phyloP scores from a whole-genome alignment of 2,888 invertebrate species.

The Mycalesis mineus region DNA sequence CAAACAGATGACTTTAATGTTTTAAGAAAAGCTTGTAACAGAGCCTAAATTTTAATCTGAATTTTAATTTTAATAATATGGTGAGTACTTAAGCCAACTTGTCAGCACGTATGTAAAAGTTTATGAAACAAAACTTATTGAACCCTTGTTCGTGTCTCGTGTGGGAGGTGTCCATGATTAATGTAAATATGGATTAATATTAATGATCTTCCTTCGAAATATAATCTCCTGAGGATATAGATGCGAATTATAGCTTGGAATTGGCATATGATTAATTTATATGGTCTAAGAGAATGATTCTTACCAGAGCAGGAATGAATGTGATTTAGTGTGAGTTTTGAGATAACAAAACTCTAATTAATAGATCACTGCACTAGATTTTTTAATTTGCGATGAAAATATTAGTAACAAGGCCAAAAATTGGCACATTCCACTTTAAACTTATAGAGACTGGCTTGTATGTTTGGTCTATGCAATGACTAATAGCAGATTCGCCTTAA shows the following conservation, averaged over 20 bases:
- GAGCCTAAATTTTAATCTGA: too few species aligned
- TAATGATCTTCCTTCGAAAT: neutral
- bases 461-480: too few species aligned
- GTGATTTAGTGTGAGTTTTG: neutral
- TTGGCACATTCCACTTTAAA: too few species aligned
- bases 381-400: too few species aligned
- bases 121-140: neutral
- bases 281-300: neutral
- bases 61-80: too few species aligned
- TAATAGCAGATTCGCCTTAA: too few species aligned
- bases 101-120: neutral
- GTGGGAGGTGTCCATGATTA: slow-evolving; percentile 1
- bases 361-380: too few species aligned
- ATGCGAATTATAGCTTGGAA: neutral
- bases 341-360: too few species aligned
- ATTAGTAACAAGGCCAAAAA: too few species aligned
- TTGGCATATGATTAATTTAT: neutral
- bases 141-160: neutral
- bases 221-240: neutral
- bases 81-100: neutral
- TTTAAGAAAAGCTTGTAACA: too few species aligned
- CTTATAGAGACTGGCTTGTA: too few species aligned
- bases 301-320: neutral
- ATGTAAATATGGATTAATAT: slow-evolving; percentile 1
- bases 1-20: too few species aligned